A percentile compares a stretch with the other conserved stretches of the same genome.
Evolutionary conservation across 1,140 invertebrate genomes (phyloP).

Genomic region (Drosophila sproati): DNA sequence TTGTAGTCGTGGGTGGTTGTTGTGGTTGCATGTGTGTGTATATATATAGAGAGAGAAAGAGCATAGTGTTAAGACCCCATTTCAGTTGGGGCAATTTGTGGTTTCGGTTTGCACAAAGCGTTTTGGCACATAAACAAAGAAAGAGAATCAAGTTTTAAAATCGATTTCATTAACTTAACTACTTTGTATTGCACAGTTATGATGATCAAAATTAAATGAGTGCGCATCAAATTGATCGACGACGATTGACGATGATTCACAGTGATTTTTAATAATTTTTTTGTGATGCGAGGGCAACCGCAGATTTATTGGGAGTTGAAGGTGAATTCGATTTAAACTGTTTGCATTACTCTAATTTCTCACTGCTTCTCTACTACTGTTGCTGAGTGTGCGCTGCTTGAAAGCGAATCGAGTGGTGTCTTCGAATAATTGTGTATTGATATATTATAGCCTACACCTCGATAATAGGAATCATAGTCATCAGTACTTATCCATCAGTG

Average conservation of each 20-base stretch:
- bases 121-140: slow-evolving; percentile 67
- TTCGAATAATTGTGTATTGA: too few species aligned
- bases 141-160: slow-evolving; percentile 66
- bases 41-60: slow-evolving; percentile 34
- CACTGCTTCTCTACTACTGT: not conserved
- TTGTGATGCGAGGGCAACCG: not conserved
- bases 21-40: slow-evolving; percentile 49
- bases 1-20: slow-evolving; percentile 30
- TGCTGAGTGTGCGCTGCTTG: not conserved
- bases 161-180: slow-evolving; percentile 20
- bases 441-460: too few species aligned
- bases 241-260: not conserved
- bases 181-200: slow-evolving; percentile 22
- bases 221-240: not conserved
- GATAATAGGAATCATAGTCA: too few species aligned
- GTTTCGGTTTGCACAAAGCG: slow-evolving; percentile 54
- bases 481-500: too few species aligned
- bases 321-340: not conserved
- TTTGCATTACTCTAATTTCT: not conserved
- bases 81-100: slow-evolving; percentile 51
- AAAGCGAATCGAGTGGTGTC: too few species aligned
- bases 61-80: slow-evolving; percentile 61
- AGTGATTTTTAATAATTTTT: not conserved
- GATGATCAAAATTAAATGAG: slow-evolving; percentile 16
- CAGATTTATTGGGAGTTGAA: not conserved